Base-by-base conservation (phyloP, 92 coral and sea anemone genomes). In the Virgularia gustaviana region DNA sequence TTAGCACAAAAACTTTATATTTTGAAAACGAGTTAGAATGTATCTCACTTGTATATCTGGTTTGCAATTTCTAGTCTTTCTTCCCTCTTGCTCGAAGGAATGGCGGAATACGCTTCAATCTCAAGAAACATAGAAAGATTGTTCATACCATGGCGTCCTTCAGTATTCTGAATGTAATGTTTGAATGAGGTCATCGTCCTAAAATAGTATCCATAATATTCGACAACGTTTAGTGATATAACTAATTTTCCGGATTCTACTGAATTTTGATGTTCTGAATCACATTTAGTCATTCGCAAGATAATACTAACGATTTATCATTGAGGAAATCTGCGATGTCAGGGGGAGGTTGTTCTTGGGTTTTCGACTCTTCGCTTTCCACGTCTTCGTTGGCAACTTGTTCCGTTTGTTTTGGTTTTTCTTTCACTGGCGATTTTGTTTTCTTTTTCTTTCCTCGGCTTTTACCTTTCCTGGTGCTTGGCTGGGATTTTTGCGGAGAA, bases 161-260 rank as follows among this genome's bases (percentile, higher is more conserved):
- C 99, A 86, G 73, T 82, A 85, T 94, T 94, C 63, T 94, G 99
- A 1, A 94, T 89, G 49, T 86, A 94, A 49, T 87, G 99, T 37
- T 94, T 94, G 49, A 94, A 94, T 24, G 99, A 76, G 10, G 99
- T 76, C 90, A 94, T 79, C 27, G 92, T 85, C 45, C 99, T 94
- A 73, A 27, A 18, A 38, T 16, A 19, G 4, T 15, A 18, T 19
- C 71, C 1, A 77, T 34, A 0, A 38, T n/a, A n/a, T n/a, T n/a
- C n/a, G n/a, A n/a, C n/a, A n/a, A n/a, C n/a, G n/a, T n/a, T n/a
- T n/a, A n/a, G n/a, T n/a, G n/a, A n/a, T n/a, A n/a, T n/a, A n/a
- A n/a, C n/a, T n/a, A n/a, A n/a, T n/a, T n/a, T n/a, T n/a, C n/a
- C n/a, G n/a, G n/a, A n/a, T n/a, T n/a, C n/a, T n/a, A n/a, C n/a